Evolutionary conservation across 2,113 vertebrate species (phyloP), one percentile per base, ranked within the genome.

Genomic region (Ciconia stormi): DNA sequence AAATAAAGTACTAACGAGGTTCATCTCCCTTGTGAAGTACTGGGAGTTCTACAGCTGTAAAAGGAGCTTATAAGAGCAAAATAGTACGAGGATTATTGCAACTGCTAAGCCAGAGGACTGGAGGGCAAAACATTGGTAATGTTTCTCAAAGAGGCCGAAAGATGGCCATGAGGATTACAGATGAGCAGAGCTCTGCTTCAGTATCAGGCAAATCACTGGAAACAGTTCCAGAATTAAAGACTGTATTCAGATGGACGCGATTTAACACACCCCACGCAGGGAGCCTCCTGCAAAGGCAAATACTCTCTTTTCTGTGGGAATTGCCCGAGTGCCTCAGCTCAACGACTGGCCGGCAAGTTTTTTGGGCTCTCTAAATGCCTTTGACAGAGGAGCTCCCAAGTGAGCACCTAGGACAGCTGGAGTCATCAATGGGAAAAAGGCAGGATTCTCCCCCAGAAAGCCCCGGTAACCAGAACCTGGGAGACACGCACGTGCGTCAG

Each of bases 201-300:
- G 46, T 27, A 38, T 55, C 72, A 82, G 81, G 13, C 29, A 86
- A 38, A 71, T 46, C 7, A 2, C 69, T 74, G 61, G 58, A 70
- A 63, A 59, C 29, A 34, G 34, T 52, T 94, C 47, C 73, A 63
- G 44, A 90, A 92, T 38, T 69, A 61, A 79, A 46, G 27, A 71
- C 50, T 61, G 20, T 44, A 17, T 69, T 92, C 61, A 81, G 77
- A 56, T 29, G 36, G 72, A 36, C 63, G 52, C 0, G 0, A 65
- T 84, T 88, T 69, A 92, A 56, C 44, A 63, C 50, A 69, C 2
- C 13, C 11, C 61, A 79, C 4, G 3, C 53, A 89, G 86, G 56
- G 70, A 86, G 61, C 36, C 80, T 77, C 53, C 89, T 92, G 79
- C 70, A 92, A 93, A 90, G 83, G 63, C 70, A 88, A 90, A 96